Base-by-base conservation (phyloP, 2,888 invertebrate genomes). In the Platycheirus albimanus region DNA sequence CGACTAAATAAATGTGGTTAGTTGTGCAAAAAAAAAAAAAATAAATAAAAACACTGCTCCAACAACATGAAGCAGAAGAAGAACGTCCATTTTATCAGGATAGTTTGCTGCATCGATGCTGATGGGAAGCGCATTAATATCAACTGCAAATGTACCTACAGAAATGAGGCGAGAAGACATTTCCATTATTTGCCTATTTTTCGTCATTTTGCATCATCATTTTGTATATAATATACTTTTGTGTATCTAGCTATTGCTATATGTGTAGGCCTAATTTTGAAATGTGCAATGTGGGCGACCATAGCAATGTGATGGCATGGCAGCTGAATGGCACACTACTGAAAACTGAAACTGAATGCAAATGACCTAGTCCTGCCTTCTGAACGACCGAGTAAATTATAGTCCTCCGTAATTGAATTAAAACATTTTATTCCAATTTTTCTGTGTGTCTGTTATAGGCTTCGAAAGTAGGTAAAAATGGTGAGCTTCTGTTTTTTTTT, bases 351-450 rank as follows among this genome's bases (percentile, higher is more conserved):
- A n/a, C n/a, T n/a, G 61, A 77, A 83, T 77, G 72, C 71, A 54
- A 77, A 83, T 78, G 81, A 78, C 81, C 81, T 78, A 83, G 54
- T 83, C 61, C 61, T 61, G 61, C 61, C 30, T 17, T 2, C 17
- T 3, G 30, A 30, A 30, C 43, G 61, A 45, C 4, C 30, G 24
- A 67, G 54, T 71, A 63, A 69, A n/a, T n/a, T 71, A 78, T 77
- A 58, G 54, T 56, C 66, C 81, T 54, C 52, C 20, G 77, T 78
- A 74, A 78, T 84, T 80, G 75, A 83, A 80, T 85, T 78, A 78
- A 78, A 64, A 58, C 69, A 69, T 76, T 58, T 64, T 63, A 45
- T 71, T 45, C 38, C 54, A 56, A 49, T 64, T 71, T 28, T 45
- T 41, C 33, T 10, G 11, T 51, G 0, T 19, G 10, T 4, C 11